Conservation (phyloP, 2,797 vertebrate species). For the Alectoris magna region DNA sequence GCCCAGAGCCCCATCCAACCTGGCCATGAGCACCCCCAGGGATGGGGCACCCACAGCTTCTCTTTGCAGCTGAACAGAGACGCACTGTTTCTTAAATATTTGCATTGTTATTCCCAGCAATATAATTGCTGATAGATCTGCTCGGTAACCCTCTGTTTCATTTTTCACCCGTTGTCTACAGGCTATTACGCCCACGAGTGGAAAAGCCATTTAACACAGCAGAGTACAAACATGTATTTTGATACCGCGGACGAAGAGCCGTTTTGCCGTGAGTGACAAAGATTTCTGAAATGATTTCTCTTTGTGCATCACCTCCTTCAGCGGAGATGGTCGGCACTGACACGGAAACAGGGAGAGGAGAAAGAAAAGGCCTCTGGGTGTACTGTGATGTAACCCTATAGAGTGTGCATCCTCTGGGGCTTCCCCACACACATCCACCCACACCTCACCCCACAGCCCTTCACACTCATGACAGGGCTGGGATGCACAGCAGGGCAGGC, state of each 20-base stretch:
- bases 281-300: background rate
- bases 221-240: constrained; percentile 77
- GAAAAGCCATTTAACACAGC: constrained; percentile 72
- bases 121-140: background rate
- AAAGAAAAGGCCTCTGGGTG: background rate
- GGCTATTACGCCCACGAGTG: constrained; percentile 78
- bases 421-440: background rate
- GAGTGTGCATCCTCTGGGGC: background rate
- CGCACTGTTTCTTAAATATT: background rate
- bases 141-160: background rate
- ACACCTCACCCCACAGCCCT: background rate
- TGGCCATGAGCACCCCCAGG: too few relatives aligned
- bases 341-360: too few relatives aligned
- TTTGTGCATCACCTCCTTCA: background rate
- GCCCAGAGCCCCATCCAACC: too few relatives aligned
- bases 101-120: background rate
- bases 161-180: constrained; percentile 53
- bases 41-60: too few relatives aligned
- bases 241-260: constrained; percentile 76
- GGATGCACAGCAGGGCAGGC: background rate
- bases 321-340: background rate
- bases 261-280: constrained; percentile 80
- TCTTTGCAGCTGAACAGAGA: background rate
- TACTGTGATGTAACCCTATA: background rate
- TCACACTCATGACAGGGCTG: background rate